These are phyloP conservation scores for Nemotelus pantherinus DNA, from an alignment of 2,888 invertebrate species.

Conservation along the genomic window DNA sequence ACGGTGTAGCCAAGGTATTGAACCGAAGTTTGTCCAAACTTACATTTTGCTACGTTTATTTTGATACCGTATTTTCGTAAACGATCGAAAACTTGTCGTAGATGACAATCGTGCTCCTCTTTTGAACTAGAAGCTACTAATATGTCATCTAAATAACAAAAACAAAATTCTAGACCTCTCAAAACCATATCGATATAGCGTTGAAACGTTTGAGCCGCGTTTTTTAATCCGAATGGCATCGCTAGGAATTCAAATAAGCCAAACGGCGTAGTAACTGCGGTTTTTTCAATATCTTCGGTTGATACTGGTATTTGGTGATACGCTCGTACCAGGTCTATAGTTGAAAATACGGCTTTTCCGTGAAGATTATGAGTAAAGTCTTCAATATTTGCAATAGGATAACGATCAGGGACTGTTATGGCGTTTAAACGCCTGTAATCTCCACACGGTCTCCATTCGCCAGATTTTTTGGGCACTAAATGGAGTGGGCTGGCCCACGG, in stretches of 20 bases:
- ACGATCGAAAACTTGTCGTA: background rate
- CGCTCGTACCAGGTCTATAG: conserved; percentile 54
- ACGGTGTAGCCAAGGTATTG: background rate
- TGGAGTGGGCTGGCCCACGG: conserved; percentile 62
- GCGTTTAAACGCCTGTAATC: conserved; percentile 57
- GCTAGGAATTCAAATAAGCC: conserved; percentile 57
- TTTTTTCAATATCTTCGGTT: conserved; percentile 55
- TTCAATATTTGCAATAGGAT: conserved; percentile 14
- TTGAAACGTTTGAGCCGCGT: conserved; percentile 59
- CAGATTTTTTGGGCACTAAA: conserved; percentile 54
- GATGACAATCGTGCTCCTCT: background rate
- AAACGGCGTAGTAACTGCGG: conserved; percentile 56
- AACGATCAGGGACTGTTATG: conserved; percentile 11
- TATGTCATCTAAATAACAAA: conserved; percentile 56
- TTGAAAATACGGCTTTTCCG: conserved; percentile 55
- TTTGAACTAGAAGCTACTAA: conserved; percentile 52
- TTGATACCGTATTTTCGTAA: background rate
- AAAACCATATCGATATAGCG: conserved; percentile 56
- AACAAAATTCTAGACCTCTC: conserved; percentile 52
- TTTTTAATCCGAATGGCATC: conserved; percentile 59
- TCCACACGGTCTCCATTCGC: conserved; percentile 57
- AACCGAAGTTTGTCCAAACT: background rate
- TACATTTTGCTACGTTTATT: conserved; percentile 4
- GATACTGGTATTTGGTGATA: conserved; percentile 58
- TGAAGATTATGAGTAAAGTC: conserved; percentile 48